Evolutionary conservation across 2,888 invertebrate species (phyloP).

Genomic region (Lacanobia oleracea): DNA sequence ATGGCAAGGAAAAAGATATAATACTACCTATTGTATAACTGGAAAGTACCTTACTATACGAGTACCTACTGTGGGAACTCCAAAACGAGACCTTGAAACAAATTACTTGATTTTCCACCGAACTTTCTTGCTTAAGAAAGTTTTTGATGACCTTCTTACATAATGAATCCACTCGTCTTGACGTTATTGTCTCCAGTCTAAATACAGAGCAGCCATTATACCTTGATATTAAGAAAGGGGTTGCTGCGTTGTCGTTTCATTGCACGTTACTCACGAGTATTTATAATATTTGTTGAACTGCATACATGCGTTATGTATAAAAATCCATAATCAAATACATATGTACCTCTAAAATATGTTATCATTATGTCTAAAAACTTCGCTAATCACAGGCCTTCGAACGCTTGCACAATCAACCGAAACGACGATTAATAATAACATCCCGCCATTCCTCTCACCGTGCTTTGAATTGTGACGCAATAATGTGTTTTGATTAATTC

Average conservation of each 20-base stretch:
- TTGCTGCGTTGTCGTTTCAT: background rate
- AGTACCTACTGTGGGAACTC: background rate
- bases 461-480: slow-evolving; percentile 19
- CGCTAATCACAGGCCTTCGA: background rate
- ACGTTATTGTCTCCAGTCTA: slow-evolving; percentile 2
- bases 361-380: background rate
- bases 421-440: slow-evolving; percentile 6
- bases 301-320: too few species aligned
- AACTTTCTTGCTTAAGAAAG: slow-evolving; percentile 34
- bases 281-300: background rate
- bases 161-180: slow-evolving; percentile 2
- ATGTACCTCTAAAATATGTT: too few species aligned
- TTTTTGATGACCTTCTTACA: slow-evolving; percentile 22
- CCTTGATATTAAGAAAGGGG: background rate
- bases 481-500: slow-evolving; percentile 33
- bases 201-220: background rate
- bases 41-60: background rate
- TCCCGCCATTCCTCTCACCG: background rate
- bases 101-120: slow-evolving; percentile 20
- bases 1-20: too few species aligned
- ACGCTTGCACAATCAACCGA: slow-evolving; percentile 6
- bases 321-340: too few species aligned
- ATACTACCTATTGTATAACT: background rate
- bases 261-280: background rate
- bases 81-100: slow-evolving; percentile 16